Evolutionary conservation across 2,113 vertebrate genomes (phyloP).

Genomic region (Salvelinus namaycush): DNA sequence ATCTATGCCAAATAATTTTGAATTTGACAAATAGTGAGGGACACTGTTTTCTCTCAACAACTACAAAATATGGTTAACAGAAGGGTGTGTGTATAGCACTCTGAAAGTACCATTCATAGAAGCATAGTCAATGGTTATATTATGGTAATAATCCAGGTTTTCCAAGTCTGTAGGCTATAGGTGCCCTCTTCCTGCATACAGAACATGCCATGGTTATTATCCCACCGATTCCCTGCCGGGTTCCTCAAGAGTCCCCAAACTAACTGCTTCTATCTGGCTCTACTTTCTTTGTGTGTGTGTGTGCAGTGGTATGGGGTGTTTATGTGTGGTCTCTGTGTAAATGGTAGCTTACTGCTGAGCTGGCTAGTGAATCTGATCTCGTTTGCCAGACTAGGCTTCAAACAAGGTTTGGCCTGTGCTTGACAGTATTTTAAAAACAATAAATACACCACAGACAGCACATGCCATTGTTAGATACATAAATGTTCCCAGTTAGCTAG

Average conservation of each 20-base stretch:
- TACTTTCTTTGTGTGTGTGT: slow-evolving; percentile 26
- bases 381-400: slow-evolving; percentile 56
- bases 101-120: neutral
- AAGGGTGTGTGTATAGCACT: neutral
- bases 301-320: slow-evolving; percentile 31
- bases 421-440: slow-evolving; percentile 60
- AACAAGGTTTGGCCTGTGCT: slow-evolving; percentile 62
- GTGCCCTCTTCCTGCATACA: neutral
- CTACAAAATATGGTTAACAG: no score
- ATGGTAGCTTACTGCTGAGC: slow-evolving; percentile 66
- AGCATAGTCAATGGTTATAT: no score
- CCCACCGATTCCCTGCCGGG: neutral
- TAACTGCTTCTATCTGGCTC: no score
- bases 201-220: no score
- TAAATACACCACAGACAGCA: slow-evolving; percentile 22
- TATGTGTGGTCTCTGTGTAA: slow-evolving; percentile 55
- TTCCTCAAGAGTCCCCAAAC: neutral
- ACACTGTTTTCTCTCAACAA: no score
- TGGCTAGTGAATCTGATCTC: slow-evolving; percentile 62
- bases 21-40: no score
- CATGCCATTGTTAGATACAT: slow-evolving; percentile 9
- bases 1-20: no score
- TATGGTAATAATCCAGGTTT: neutral
- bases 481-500: slow-evolving; percentile 1
- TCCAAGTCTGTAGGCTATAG: neutral